Base-by-base conservation (phyloP, 2,797 vertebrate species). In the Triplophysa bombifrons region DNA sequence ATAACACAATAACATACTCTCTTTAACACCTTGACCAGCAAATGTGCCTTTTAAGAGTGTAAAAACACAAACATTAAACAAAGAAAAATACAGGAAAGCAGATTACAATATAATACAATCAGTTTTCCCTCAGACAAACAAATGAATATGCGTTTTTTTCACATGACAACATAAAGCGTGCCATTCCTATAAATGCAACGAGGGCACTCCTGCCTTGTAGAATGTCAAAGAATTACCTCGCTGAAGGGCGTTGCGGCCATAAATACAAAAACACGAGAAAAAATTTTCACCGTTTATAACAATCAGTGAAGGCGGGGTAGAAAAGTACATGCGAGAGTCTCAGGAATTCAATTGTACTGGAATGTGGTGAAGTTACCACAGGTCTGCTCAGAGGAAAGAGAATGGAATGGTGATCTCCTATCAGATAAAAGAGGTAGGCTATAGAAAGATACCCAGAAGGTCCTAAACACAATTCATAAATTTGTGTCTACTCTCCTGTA, bases 1-100 rank as follows among this genome's bases (percentile, higher is more conserved):
- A 84, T 88, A 87, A 88, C 79, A 80, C 46, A 34, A 41, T 48
- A 85, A 83, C 77, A 83, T 83, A 71, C 76, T 69, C 88, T 88
- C 78, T 84, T 87, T 89, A 90, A 92, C 88, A 92, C 93, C 91
- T 92, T 90, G 93, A 91, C 96, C 96, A 95, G 96, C 97, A 94
- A 96, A 93, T 92, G 91, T 92, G 90, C 82, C 78, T 6, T 65
- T 44, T 81, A 90, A 84, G 90, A 90, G 85, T 88, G 88, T 90
- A 85, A 17, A 17, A 0, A 9, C 20, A 55, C 3, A 55, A n/a
- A 81, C 84, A 87, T 81, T 30, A 74, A 84, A 84, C 1, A 80
- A 82, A 81, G n/a, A 83, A 84, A 81, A 85, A 80, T 25, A 73
- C 65, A 67, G 22, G 30, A 30, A 64, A 90, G 17, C 51, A 53